Evolutionary conservation across 2,888 invertebrate genomes (phyloP).

Genomic region (Phymatocera aterrima): DNA sequence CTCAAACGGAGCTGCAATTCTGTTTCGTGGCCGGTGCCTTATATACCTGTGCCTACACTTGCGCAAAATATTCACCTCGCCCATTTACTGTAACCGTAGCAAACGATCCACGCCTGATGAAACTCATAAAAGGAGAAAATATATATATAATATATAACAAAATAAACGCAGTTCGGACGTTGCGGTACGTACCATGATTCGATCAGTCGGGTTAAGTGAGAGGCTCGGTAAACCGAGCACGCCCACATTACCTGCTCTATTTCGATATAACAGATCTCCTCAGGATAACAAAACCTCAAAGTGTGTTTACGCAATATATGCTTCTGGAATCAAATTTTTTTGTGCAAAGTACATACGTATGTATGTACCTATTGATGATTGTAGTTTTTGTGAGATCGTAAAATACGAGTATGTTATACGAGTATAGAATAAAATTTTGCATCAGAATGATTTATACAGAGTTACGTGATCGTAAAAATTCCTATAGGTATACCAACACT

Average conservation of each 20-base stretch:
- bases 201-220: constrained; percentile 24
- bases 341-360: constrained; percentile 11
- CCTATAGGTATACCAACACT: too few relatives aligned
- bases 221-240: constrained; percentile 15
- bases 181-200: constrained; percentile 23
- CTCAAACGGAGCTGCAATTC: background rate
- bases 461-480: too few relatives aligned
- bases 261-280: background rate
- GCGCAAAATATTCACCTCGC: background rate
- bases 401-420: background rate
- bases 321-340: background rate
- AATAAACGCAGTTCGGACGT: constrained; percentile 17
- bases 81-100: background rate
- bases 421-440: too few relatives aligned
- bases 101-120: background rate
- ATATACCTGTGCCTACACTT: too few relatives aligned
- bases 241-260: constrained; percentile 27
- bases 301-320: background rate
- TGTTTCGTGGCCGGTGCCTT: background rate
- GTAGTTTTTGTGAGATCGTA: background rate
- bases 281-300: constrained; percentile 5
- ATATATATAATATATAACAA: background rate
- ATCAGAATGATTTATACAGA: too few relatives aligned
- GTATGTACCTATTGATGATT: too few relatives aligned
- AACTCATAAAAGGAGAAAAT: constrained; percentile 7